phyloP scores from a whole-genome alignment of 2,888 invertebrate species.

The Torymus texanus region DNA sequence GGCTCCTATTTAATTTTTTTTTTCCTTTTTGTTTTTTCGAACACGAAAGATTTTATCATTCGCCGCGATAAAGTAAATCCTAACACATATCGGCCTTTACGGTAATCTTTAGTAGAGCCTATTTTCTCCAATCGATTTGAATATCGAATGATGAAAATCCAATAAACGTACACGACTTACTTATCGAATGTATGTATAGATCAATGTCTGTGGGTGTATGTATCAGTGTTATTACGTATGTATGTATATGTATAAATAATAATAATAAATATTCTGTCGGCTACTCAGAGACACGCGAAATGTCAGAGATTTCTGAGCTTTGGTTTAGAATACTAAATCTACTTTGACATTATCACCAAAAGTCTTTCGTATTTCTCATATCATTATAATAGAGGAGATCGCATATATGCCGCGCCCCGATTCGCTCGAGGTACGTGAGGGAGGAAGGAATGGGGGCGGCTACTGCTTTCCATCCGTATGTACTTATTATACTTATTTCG shows the following conservation, averaged over 20 bases:
- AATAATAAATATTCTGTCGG: background rate
- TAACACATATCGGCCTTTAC: constrained; percentile 21
- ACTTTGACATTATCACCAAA: constrained; percentile 58
- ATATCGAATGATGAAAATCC: constrained; percentile 17
- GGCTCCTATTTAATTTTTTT: background rate
- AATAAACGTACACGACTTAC: background rate
- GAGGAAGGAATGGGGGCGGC: too few species aligned
- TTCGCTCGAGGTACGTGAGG: constrained; percentile 8
- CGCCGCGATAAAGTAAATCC: background rate
- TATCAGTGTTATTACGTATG: too few species aligned
- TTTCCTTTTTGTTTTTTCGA: background rate
- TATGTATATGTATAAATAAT: too few species aligned
- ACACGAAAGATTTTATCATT: constrained; percentile 24
- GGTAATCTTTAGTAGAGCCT: background rate
- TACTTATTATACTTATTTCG: constrained; percentile 16
- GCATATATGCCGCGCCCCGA: constrained; percentile 5
- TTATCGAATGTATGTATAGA: background rate
- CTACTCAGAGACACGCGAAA: constrained; percentile 12
- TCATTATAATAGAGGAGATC: constrained; percentile 39
- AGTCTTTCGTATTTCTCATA: constrained; percentile 57
- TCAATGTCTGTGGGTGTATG: too few species aligned
- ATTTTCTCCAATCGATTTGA: background rate
- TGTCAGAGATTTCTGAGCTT: constrained; percentile 24
- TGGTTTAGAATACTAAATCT: constrained; percentile 43
- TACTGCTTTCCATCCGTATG: constrained; percentile 19